phyloP scores from a whole-genome alignment of 2,797 vertebrate species.

The Protonibea diacanthus region DNA sequence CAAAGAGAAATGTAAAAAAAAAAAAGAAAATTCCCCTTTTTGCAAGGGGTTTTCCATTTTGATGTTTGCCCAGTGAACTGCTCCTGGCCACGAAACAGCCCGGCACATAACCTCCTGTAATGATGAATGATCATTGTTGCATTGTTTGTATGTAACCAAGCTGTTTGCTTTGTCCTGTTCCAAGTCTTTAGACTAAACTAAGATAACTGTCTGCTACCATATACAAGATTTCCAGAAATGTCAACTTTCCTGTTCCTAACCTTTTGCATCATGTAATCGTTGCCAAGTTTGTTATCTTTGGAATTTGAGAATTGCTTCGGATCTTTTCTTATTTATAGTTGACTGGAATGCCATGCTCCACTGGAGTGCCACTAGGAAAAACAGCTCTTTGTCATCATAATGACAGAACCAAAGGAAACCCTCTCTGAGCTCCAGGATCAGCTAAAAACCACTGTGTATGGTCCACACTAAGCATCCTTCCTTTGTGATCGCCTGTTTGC shows the following conservation, averaged over 20 bases:
- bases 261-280: background rate
- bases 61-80: no score
- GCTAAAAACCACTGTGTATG: conserved; percentile 34
- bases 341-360: conserved; percentile 53
- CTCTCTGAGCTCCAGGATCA: conserved; percentile 61
- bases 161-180: background rate
- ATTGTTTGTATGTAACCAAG: background rate
- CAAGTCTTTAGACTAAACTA: background rate
- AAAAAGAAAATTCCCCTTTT: background rate
- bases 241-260: background rate
- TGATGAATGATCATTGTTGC: background rate
- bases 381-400: conserved; percentile 51
- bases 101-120: background rate
- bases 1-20: background rate
- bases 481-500: conserved; percentile 51
- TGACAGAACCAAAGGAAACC: conserved; percentile 31
- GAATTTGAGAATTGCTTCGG: background rate
- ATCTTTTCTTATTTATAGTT: conserved; percentile 5
- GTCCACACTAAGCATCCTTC: conserved; percentile 18
- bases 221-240: background rate
- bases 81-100: background rate
- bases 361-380: conserved; percentile 39
- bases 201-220: background rate
- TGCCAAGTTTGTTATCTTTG: background rate
- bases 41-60: no score